Evolutionary conservation across 2,113 vertebrate species (phyloP).

Genomic region (Platysternon megacephalum): DNA sequence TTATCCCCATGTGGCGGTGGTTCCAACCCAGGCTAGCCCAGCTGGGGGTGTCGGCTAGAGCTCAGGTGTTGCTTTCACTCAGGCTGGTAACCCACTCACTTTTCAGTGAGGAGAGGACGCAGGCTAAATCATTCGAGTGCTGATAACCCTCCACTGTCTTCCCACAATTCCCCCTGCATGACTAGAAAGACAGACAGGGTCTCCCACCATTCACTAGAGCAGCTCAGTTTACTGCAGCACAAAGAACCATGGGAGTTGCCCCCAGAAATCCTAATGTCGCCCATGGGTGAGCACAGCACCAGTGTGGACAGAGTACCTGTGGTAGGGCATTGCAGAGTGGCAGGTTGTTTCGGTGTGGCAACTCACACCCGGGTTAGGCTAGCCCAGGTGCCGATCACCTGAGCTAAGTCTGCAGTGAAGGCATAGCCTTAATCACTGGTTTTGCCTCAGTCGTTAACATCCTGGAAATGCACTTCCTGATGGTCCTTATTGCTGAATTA

Average conservation of each 20-base stretch:
- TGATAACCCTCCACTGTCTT: neutral
- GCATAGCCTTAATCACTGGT: neutral
- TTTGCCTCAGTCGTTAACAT: neutral
- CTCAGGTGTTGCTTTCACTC: neutral
- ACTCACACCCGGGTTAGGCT: neutral
- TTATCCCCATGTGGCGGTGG: neutral
- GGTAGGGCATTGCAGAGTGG: neutral
- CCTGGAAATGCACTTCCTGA: neutral
- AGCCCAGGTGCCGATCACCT: neutral
- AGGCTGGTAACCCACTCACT: neutral
- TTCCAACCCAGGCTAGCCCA: neutral
- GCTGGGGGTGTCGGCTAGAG: neutral
- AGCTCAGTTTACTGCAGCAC: fast-evolving
- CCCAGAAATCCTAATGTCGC: neutral
- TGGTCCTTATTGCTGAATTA: neutral
- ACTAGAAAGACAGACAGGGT: neutral
- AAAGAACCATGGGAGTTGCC: neutral
- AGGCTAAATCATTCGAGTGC: neutral
- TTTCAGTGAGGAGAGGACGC: neutral
- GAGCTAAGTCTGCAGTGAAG: neutral
- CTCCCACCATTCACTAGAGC: neutral
- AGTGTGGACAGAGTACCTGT: neutral
- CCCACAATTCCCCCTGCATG: too few species aligned
- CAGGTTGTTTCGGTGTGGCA: neutral
- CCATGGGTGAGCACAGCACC: neutral